Percentiles rank a stretch among this genome's conserved stretches.
Conservation (phyloP, 2,888 invertebrate species). For the Colostygia pectinataria region DNA sequence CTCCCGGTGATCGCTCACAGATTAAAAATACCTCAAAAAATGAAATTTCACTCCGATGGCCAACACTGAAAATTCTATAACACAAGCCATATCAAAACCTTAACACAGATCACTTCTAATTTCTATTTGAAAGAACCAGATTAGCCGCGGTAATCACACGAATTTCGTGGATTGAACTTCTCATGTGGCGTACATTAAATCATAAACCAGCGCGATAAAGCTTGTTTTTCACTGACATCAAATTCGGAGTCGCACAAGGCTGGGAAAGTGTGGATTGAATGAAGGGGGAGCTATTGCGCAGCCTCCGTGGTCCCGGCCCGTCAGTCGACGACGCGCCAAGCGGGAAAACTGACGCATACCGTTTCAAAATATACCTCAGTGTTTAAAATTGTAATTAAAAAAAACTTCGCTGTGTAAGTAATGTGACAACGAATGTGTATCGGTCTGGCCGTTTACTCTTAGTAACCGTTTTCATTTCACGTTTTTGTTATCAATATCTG, state of each 20-base stretch:
- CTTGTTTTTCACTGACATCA: background rate
- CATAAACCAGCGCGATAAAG: background rate
- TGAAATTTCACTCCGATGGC: background rate
- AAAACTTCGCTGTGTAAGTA: constrained; percentile 62
- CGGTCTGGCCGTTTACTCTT: constrained; percentile 52
- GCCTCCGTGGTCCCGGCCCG: constrained; percentile 69
- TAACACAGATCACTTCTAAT: background rate
- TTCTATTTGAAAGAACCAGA: background rate
- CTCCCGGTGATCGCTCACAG: constrained; percentile 2
- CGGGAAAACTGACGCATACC: constrained; percentile 62
- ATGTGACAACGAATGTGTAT: constrained; percentile 25
- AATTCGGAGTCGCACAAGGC: constrained; percentile 10
- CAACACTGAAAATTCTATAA: background rate
- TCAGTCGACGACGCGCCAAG: constrained; percentile 74
- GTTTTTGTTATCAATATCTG: constrained; percentile 51
- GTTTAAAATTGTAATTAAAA: constrained; percentile 49
- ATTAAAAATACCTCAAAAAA: background rate
- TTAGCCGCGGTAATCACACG: background rate
- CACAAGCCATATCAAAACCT: background rate
- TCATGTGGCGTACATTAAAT: background rate
- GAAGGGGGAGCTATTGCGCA: constrained; percentile 79
- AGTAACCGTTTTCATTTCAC: constrained; percentile 34
- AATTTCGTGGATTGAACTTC: background rate
- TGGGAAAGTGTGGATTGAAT: constrained; percentile 62
- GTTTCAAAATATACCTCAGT: constrained; percentile 52